Base-by-base conservation (phyloP, 2,797 vertebrate genomes). In the Pangasius krempfi region DNA sequence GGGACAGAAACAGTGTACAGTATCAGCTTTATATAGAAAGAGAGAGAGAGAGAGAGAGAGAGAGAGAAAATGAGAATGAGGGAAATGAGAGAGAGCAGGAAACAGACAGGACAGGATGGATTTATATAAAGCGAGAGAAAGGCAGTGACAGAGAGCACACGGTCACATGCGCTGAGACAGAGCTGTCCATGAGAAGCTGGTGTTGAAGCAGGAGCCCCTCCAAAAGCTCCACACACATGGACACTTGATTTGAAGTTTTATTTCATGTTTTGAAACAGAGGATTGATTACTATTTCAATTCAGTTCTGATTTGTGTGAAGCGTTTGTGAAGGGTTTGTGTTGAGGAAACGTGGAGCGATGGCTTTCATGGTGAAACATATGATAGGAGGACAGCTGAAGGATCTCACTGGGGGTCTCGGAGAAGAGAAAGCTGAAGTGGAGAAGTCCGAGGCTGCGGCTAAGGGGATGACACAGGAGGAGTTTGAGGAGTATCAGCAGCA, bases 321-420 rank as follows among this genome's bases (percentile, higher is more conserved):
- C 27, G 25, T 13, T 68, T 70, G 50, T 83, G 50, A 30, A 52
- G 44, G 30, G 9, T 12, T 62, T 54, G 44, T 85, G 30, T 85
- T 37, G 22, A 56, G 54, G 37, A 66, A n/a, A 25, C 54, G 13
- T 5, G 7, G 14, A 58, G 30, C 87, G 72, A 99, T 99, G 98
- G 97, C 98, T 68, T 99, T 99, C 95, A 97, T 99, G 97, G 97
- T 99, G 87, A 99, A 99, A 94, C 97, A 97, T 90, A 94, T 99
- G 97, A 97, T 99, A 79, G 98, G 98, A 1, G 97, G 98, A 10
- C 98, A 99, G 93, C 95, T 99, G 96, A 99, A 99, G 96, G 99
- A 97, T 93, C 97, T 99, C 88, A 99, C 98, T 0, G 98, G 98
- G 2, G 97, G 98, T 88, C 95, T 99, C 90, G 95, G 94, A 50